A percentile compares a stretch with the other conserved stretches of the same genome.
Evolutionary conservation across 2,888 invertebrate species (phyloP).

Genomic region (Drosophila meridionalis): DNA sequence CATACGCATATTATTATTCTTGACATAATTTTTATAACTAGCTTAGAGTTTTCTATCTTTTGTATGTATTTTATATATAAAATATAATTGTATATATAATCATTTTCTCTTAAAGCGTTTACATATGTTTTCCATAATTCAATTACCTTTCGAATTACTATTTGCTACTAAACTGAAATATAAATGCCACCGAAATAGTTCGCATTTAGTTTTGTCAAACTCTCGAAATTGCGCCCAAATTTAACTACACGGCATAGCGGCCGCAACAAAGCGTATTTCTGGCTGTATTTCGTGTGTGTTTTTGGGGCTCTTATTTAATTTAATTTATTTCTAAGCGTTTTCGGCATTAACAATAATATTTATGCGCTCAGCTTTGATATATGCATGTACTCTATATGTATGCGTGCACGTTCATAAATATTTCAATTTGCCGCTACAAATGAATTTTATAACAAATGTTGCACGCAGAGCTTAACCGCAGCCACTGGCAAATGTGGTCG

Average conservation of each 20-base stretch:
- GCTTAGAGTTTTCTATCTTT: no score
- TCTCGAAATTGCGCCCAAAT: not conserved
- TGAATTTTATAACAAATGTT: constrained; percentile 41
- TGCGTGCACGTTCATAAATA: constrained; percentile 27
- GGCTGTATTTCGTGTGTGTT: constrained; percentile 16
- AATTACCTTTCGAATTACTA: not conserved
- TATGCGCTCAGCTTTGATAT: constrained; percentile 18
- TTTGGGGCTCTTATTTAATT: constrained; percentile 21
- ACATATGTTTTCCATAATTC: not conserved
- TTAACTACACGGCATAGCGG: not conserved
- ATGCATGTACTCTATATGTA: not conserved
- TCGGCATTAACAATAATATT: constrained; percentile 37
- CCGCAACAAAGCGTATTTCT: constrained; percentile 14
- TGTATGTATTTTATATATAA: no score
- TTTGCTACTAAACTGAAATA: not conserved
- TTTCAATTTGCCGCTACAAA: constrained; percentile 43
- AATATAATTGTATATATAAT: not conserved
- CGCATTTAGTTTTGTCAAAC: not conserved
- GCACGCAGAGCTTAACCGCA: constrained; percentile 13
- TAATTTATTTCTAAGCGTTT: constrained; percentile 43
- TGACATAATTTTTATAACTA: no score
- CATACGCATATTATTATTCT: no score
- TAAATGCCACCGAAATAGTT: not conserved
- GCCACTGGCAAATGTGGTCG: constrained; percentile 30
- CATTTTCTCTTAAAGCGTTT: not conserved